Base-by-base conservation (phyloP, 2,797 vertebrate species). In the Cetoscarus ocellatus region DNA sequence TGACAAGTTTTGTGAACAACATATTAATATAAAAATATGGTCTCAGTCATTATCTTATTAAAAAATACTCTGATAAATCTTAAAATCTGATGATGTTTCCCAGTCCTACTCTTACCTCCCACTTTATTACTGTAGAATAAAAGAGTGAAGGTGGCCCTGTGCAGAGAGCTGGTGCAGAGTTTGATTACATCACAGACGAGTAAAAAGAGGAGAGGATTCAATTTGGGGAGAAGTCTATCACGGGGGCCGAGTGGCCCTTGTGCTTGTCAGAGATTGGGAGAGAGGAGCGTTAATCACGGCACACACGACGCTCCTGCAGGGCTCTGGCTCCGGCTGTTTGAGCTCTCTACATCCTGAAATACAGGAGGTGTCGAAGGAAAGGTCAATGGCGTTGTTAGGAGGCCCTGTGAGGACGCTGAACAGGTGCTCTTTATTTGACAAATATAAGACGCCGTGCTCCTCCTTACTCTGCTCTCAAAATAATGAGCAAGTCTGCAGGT, bases 201-300 rank as follows among this genome's bases (percentile, higher is more conserved):
- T 86, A 75, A 67, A 81, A 73, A 72, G 76, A 76, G 73, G 60
- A 82, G 84, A 83, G 86, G 84, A 93, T 93, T 91, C 91, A 93
- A 91, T 94, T 93, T 92, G 77, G 86, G 80, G 78, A 70, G 83
- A 85, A 88, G 91, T 92, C 86, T 90, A 92, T 93, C 93, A 91
- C 84, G 52, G 63, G 8, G 83, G 72, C 62, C 73, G 84, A 88
- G 85, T 76, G 85, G 90, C 87, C 85, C 84, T 87, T 85, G 87
- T 93, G 93, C 85, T 82, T 92, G 92, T 93, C 92, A 92, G 84
- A 93, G 90, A 93, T 92, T 93, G 90, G 87, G 80, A 74, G 75
- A 63, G 74, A 43, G 71, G 71, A 60, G 79, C 45, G 88, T 93
- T 93, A 91, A 92, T 94, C 92, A 92, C 7, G 51, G 57, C 60